Evolutionary conservation across 1,140 invertebrate species (phyloP).

Genomic region (Lordiphosa mommai): DNA sequence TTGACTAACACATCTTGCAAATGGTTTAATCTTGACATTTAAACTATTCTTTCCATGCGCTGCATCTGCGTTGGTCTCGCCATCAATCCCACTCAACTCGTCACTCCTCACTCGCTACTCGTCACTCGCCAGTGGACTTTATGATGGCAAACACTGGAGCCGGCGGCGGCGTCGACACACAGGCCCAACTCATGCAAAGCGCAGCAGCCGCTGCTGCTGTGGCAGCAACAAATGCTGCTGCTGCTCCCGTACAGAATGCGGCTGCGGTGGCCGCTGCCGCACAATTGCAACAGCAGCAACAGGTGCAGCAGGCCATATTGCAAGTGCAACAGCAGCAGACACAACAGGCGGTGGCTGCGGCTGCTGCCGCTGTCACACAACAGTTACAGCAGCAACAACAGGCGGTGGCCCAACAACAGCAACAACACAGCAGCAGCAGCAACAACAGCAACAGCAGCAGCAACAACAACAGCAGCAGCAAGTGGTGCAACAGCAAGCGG

Average conservation of each 20-base stretch:
- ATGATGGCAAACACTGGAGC: slow-evolving; percentile 81
- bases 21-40: slow-evolving; percentile 75
- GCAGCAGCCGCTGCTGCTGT: slow-evolving; percentile 83
- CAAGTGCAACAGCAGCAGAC: slow-evolving; percentile 79
- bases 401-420: slow-evolving; percentile 40
- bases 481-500: slow-evolving; percentile 10
- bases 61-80: slow-evolving; percentile 50
- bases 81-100: slow-evolving; percentile 26
- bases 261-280: slow-evolving; percentile 83
- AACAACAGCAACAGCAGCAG: slow-evolving; percentile 34
- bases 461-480: slow-evolving; percentile 35
- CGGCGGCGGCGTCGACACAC: slow-evolving; percentile 81
- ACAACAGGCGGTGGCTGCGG: slow-evolving; percentile 85
- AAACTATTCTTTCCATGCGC: slow-evolving; percentile 58
- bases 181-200: slow-evolving; percentile 81
- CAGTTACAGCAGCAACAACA: slow-evolving; percentile 66
- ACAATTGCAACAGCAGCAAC: slow-evolving; percentile 81
- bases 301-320: slow-evolving; percentile 76
- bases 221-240: slow-evolving; percentile 82
- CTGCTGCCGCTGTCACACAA: slow-evolving; percentile 72
- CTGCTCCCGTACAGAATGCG: slow-evolving; percentile 85
- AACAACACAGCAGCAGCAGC: slow-evolving; percentile 40
- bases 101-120: neutral
- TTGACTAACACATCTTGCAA: slow-evolving; percentile 59
- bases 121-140: slow-evolving; percentile 61